Percentiles rank a stretch among this genome's conserved stretches.
Conservation (phyloP, 2,888 invertebrate species). For the Dolichopus griseipennis region DNA sequence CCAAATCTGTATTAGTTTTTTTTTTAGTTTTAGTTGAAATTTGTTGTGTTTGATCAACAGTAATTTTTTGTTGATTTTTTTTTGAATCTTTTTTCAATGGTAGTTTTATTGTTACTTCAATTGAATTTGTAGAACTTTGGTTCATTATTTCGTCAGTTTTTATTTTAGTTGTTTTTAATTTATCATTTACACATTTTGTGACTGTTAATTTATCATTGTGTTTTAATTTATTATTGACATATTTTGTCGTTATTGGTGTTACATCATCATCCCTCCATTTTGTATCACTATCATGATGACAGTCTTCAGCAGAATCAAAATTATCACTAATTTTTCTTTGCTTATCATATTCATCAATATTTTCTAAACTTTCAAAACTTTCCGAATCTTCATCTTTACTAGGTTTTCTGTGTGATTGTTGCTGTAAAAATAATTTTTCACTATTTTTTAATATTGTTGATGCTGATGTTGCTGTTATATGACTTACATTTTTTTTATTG, state of each 20-base stretch:
- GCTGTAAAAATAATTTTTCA: background rate
- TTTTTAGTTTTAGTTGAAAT: too few species aligned
- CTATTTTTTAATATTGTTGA: background rate
- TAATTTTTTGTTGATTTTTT: background rate
- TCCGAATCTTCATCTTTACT: background rate
- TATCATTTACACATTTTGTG: background rate
- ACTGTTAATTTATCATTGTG: too few species aligned
- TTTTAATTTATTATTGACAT: background rate
- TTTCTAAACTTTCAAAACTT: slow-evolving; percentile 12
- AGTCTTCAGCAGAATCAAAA: background rate
- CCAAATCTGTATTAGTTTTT: background rate
- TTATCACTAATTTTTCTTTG: background rate
- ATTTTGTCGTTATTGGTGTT: background rate
- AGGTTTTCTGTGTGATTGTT: background rate
- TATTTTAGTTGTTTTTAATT: background rate
- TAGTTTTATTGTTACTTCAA: background rate
- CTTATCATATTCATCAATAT: background rate
- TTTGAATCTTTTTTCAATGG: background rate
- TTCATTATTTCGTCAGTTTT: background rate
- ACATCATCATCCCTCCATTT: background rate
- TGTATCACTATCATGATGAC: background rate
- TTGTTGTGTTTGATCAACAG: background rate
- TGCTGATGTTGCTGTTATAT: background rate
- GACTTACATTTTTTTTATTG: background rate
- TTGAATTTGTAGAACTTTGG: background rate